Conservation (phyloP, 2,113 vertebrate species). For the Chrysochloris asiatica region DNA sequence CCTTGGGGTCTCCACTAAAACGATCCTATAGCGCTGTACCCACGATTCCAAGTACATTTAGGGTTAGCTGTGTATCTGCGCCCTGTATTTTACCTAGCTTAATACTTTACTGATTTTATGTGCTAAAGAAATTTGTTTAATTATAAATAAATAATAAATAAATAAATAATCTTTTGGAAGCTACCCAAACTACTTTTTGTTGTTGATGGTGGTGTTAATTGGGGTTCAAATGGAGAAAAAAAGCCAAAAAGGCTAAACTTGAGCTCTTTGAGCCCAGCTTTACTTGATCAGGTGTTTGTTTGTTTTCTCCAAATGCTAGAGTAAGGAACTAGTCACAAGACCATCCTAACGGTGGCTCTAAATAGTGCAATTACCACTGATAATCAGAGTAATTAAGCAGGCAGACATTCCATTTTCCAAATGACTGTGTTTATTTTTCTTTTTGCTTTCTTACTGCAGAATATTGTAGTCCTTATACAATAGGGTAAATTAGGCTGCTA, state of each 20-base stretch:
- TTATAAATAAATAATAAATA: background rate
- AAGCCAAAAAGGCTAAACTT: background rate
- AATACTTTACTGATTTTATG: background rate
- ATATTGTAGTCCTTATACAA: constrained; percentile 28
- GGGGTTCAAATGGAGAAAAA: background rate
- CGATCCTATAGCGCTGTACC: too few relatives aligned
- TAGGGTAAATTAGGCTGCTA: background rate
- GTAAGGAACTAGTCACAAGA: constrained; percentile 54
- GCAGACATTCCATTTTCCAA: constrained; percentile 60
- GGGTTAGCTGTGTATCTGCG: background rate
- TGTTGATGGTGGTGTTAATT: constrained; percentile 19
- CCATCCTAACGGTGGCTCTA: constrained; percentile 53
- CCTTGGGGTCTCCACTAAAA: too few relatives aligned
- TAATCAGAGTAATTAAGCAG: constrained; percentile 72
- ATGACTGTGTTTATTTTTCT: constrained; percentile 53
- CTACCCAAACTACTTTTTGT: background rate
- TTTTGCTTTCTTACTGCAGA: constrained; percentile 53
- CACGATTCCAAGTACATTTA: too few relatives aligned
- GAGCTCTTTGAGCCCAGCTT: background rate
- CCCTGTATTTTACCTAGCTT: background rate
- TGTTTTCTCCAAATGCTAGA: constrained; percentile 18
- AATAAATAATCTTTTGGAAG: constrained; percentile 18
- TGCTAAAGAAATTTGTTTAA: background rate
- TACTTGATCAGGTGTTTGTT: background rate
- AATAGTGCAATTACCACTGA: constrained; percentile 73